Evolutionary conservation across 2,888 invertebrate species (phyloP), one percentile per base, ranked within the genome.

Genomic region (Tinea semifulvella): DNA sequence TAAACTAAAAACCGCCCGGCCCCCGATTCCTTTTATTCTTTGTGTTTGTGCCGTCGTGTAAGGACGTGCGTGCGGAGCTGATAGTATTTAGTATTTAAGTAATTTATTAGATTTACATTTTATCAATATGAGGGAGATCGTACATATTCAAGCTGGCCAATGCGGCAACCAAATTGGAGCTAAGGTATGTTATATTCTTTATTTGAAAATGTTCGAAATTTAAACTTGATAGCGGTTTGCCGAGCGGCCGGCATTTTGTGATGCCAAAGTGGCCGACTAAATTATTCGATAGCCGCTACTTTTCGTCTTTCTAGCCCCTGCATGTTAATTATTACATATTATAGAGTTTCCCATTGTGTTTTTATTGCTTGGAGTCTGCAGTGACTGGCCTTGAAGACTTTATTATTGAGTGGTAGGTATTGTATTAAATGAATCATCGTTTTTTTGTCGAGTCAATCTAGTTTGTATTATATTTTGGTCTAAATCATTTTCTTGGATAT

Each of bases 81-180:
- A 14, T 5, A 27, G 27, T 42, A 14, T 42, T 14, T 42, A 42
- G 26, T 27, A 17, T 26, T 7, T 42, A 42, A 42, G 42, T 42
- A 42, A 26, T 27, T 26, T 26, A 42, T 42, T 40, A 25, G 14
- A 27, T 25, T 27, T 27, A 42, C 40, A 42, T 26, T 16, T 35
- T 46, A n/a, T 50, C 56, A 77, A 67, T 54, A 88, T 88, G 88
- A 83, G 88, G 69, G 88, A 88, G 77, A 88, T 88, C 58, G 86
- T 88, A 47, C 87, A 88, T 65, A 72, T 88, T 50, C 88, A 88
- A 65, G 87, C 46, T 19, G 48, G 48, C 14, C 48, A 48, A 22
- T 48, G 48, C 39, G 48, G 48, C 18, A 48, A 48, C 85, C 88
- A 88, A 68, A 87, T 88, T 58, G 88, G 87, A 50, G 85, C 87